A percentile compares a stretch with the other conserved stretches of the same genome.
These are phyloP conservation scores for Lycodopsis pacificus DNA, from an alignment of 2,797 vertebrate genomes.

Conservation along the genomic window DNA sequence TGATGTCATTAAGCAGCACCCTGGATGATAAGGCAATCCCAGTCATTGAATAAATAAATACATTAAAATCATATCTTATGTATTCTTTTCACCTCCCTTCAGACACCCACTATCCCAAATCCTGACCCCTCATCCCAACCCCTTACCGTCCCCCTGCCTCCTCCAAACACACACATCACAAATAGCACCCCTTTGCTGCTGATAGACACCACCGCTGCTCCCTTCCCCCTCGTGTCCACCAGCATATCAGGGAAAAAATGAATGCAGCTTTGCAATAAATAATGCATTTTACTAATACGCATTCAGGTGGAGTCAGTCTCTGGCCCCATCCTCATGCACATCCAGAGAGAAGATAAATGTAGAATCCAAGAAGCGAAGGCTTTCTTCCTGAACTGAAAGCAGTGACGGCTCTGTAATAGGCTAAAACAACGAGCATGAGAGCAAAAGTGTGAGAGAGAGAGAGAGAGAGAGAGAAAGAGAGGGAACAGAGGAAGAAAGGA, in stretches of 20 bases:
- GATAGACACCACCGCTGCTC: slow-evolving; percentile 57
- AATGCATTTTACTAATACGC: slow-evolving; percentile 87
- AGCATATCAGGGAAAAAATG: slow-evolving; percentile 62
- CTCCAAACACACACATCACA: slow-evolving; percentile 62
- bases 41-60: slow-evolving; percentile 87
- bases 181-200: slow-evolving; percentile 69
- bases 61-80: slow-evolving; percentile 85
- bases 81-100: slow-evolving; percentile 82
- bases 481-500: slow-evolving; percentile 67
- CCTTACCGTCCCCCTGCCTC: slow-evolving; percentile 25
- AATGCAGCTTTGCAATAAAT: slow-evolving; percentile 86
- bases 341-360: slow-evolving; percentile 62
- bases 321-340: slow-evolving; percentile 71
- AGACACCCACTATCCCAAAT: slow-evolving; percentile 76
- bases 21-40: slow-evolving; percentile 79
- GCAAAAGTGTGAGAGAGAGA: slow-evolving; percentile 73
- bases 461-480: slow-evolving; percentile 64
- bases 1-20: slow-evolving; percentile 84
- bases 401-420: slow-evolving; percentile 87
- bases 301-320: slow-evolving; percentile 81
- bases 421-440: slow-evolving; percentile 87
- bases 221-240: slow-evolving; percentile 76
- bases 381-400: slow-evolving; percentile 79
- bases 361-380: slow-evolving; percentile 71
- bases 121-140: slow-evolving; percentile 76